Conservation (phyloP, 1,140 invertebrate genomes). For the Diachasmimorpha longicaudata region DNA sequence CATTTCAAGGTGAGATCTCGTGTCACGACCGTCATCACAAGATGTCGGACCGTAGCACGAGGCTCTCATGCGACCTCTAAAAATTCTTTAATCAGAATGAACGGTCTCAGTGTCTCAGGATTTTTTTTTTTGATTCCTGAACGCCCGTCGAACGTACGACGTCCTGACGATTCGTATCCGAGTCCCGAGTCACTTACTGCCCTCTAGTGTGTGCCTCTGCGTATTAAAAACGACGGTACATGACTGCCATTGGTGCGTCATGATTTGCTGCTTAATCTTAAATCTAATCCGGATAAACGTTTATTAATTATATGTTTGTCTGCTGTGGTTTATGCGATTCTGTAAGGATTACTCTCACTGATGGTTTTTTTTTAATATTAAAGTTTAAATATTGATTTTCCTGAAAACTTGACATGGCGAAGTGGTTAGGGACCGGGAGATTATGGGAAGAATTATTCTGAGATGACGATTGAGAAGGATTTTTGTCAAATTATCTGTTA, state of each 20-base stretch:
- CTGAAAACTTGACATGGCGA: background rate
- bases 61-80: too few relatives aligned
- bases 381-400: slow-evolving; percentile 3
- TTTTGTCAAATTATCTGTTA: slow-evolving; percentile 11
- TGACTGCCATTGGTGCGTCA: background rate
- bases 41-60: too few relatives aligned
- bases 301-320: slow-evolving; percentile 22
- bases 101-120: background rate
- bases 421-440: background rate
- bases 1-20: too few relatives aligned
- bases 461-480: background rate
- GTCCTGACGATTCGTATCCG: slow-evolving; percentile 54
- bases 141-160: slow-evolving; percentile 34
- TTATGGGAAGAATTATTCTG: background rate
- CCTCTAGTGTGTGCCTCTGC: slow-evolving; percentile 62
- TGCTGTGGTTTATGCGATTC: slow-evolving; percentile 8
- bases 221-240: slow-evolving; percentile 43
- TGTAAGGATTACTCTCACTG: slow-evolving; percentile 18
- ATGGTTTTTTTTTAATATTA: slow-evolving; percentile 3
- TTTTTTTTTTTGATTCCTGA: background rate
- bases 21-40: too few relatives aligned
- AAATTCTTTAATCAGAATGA: too few relatives aligned
- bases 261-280: slow-evolving; percentile 8
- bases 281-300: slow-evolving; percentile 28
- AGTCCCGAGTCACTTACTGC: slow-evolving; percentile 47